These are phyloP conservation scores for Clarias pachynema DNA, from an alignment of 2,797 vertebrate genomes.

Conservation along the genomic window DNA sequence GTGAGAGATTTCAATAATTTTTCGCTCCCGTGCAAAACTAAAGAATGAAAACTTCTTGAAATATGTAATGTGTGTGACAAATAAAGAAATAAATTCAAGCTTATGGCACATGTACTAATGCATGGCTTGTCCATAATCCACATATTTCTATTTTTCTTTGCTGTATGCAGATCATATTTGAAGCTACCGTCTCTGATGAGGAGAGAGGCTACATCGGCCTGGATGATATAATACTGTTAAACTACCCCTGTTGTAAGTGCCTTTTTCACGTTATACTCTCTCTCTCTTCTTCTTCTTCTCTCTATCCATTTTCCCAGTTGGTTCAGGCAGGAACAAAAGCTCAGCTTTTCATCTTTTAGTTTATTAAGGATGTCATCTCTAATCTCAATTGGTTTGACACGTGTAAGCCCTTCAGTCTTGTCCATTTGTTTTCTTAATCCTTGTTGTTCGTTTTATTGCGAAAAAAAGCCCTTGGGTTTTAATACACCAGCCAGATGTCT, in stretches of 20 bases:
- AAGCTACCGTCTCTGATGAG: slow-evolving; percentile 85
- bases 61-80: not conserved
- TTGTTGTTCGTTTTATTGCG: slow-evolving; percentile 9
- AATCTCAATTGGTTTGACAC: slow-evolving; percentile 38
- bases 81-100: not conserved
- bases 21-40: not conserved
- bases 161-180: slow-evolving; percentile 86
- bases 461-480: not conserved
- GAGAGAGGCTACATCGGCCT: slow-evolving; percentile 88
- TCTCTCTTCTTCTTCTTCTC: not conserved
- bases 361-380: slow-evolving; percentile 22
- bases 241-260: slow-evolving; percentile 86
- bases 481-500: not conserved
- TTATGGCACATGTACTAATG: not conserved
- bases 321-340: not conserved
- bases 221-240: slow-evolving; percentile 92
- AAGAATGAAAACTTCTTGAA: not conserved
- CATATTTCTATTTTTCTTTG: not conserved
- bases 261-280: not conserved
- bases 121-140: not conserved
- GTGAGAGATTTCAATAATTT: not conserved
- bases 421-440: slow-evolving; percentile 28
- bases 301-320: slow-evolving; percentile 55
- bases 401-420: slow-evolving; percentile 29
- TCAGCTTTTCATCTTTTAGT: slow-evolving; percentile 1